Base-by-base conservation (phyloP, 1,140 invertebrate genomes). In the Cepaea nemoralis region DNA sequence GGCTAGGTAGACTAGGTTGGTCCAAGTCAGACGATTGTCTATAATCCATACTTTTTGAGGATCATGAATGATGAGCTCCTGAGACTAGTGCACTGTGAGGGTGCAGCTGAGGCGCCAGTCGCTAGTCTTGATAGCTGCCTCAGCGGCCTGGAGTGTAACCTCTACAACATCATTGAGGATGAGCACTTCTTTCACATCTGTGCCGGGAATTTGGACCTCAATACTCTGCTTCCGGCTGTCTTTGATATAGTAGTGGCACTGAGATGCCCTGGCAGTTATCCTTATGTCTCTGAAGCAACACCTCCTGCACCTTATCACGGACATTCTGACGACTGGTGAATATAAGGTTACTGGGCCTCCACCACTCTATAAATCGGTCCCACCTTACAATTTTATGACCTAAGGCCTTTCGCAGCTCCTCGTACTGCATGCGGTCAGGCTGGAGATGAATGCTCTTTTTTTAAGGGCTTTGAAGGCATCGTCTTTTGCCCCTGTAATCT, bases 21-120 rank as follows among this genome's bases (percentile, higher is more conserved):
- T 12, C 55, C 55, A 59, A 10, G 14, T 12, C 14, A 59, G 24
- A n/a, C 5, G n/a, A 24, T 59, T 24, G 22, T 59, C 55, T 12
- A 59, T 59, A n/a, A 59, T 59, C 55, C 55, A 59, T 12, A 59
- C 55, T n/a, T 59, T 59, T 59, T 59, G 8, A 19, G n/a, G 55
- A n/a, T 59, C 22, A n/a, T 59, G 22, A 24, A 59, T 59, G 55
- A 24, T 59, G 55, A 19, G 55, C 14, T 5, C 55, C 22, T 59
- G 55, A 5, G 10, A 14, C 5, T 10, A 19, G 55, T 19, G 55
- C 5, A 59, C 55, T 24, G 55, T 59, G 5, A 59, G 12, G 12
- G 55, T 24, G 24, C n/a, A 59, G 10, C 55, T 24, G 8, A n/a
- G 24, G 55, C 12, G 55, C 42, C 42, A 45, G 42, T 45, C 42